A percentile compares a stretch with the other conserved stretches of the same genome.
Evolutionary conservation across 2,113 vertebrate species (phyloP).

Genomic region (Lagopus leucura): DNA sequence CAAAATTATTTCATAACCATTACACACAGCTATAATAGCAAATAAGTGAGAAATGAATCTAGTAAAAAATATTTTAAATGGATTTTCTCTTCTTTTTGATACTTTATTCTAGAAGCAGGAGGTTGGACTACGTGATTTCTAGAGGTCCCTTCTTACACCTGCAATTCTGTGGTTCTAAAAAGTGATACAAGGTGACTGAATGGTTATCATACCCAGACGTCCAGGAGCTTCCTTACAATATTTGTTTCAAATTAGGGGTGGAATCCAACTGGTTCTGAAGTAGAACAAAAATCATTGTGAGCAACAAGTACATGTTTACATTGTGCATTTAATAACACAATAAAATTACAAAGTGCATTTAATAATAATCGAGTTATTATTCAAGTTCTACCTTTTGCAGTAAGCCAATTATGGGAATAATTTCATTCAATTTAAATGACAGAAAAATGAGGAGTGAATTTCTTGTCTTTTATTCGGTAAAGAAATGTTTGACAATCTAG

Average conservation of each 20-base stretch:
- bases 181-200: not conserved
- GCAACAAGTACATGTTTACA: not conserved
- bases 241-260: not conserved
- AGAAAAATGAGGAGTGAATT: not conserved
- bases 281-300: not conserved
- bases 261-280: constrained; percentile 1
- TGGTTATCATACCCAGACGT: not conserved
- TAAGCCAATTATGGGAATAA: not conserved
- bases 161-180: not conserved
- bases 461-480: not conserved
- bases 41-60: not conserved
- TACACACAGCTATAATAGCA: not conserved
- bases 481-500: not conserved
- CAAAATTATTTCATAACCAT: not conserved
- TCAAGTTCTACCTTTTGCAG: not conserved
- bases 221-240: not conserved
- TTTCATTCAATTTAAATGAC: not conserved
- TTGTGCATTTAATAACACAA: not conserved
- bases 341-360: not conserved
- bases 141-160: too few species aligned
- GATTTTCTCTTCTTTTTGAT: not conserved
- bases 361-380: not conserved
- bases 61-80: not conserved
- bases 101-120: not conserved
- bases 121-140: too few species aligned